Percentiles rank a stretch among this genome's conserved stretches.
Evolutionary conservation across 2,888 invertebrate genomes (phyloP).

Genomic region (Mongoloraphidia duomilia): DNA sequence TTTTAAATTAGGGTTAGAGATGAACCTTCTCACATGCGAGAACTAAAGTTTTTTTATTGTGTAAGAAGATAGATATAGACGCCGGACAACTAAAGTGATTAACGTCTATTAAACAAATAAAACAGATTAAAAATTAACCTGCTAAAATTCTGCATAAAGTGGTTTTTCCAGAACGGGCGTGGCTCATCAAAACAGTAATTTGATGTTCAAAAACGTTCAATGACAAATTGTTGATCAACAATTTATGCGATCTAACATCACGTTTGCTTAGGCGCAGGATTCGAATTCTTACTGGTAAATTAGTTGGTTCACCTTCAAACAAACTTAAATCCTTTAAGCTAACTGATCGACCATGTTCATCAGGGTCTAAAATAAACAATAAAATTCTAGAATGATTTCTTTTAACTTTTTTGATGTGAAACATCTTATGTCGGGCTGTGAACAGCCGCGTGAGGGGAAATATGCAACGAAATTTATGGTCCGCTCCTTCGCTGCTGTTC

Average conservation of each 20-base stretch:
- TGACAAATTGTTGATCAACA: conserved; percentile 53
- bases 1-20: too few relatives aligned
- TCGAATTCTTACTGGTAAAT: conserved; percentile 28
- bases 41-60: conserved; percentile 2
- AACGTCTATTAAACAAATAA: too few relatives aligned
- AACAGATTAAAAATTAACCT: conserved; percentile 23
- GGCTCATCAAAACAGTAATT: conserved; percentile 74
- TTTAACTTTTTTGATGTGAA: too few relatives aligned
- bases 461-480: too few relatives aligned
- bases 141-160: conserved; percentile 58
- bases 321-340: conserved; percentile 20
- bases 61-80: background rate
- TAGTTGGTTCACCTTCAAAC: conserved; percentile 24
- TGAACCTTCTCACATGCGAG: too few relatives aligned
- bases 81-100: too few relatives aligned
- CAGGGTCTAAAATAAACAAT: conserved; percentile 5
- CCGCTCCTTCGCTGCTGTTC: too few relatives aligned
- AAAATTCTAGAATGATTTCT: too few relatives aligned
- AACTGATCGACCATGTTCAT: conserved; percentile 17
- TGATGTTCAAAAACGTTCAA: conserved; percentile 68
- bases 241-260: conserved; percentile 21
- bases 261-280: conserved; percentile 34
- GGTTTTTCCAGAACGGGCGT: conserved; percentile 35
- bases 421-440: too few relatives aligned
- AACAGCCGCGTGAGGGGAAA: too few relatives aligned